These are phyloP conservation scores for Apis dorsata DNA, from an alignment of 1,140 invertebrate genomes.

Conservation along the genomic window DNA sequence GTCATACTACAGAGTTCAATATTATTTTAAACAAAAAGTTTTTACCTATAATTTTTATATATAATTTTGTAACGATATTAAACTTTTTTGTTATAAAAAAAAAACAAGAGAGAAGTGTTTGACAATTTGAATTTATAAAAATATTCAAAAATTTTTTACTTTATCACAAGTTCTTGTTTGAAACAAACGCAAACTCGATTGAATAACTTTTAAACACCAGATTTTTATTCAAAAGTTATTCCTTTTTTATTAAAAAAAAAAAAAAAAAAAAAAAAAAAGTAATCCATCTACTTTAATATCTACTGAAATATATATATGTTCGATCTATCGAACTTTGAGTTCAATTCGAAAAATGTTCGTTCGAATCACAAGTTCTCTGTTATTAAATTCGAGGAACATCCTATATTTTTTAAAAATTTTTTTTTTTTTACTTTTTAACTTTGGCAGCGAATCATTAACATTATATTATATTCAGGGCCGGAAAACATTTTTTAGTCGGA, in stretches of 20 bases:
- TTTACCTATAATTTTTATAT: no score
- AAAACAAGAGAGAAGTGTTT: no score
- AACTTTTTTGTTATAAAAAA: no score
- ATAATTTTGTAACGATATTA: no score
- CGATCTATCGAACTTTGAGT: neutral
- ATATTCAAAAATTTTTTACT: no score
- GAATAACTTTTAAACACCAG: no score
- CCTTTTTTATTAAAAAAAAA: neutral
- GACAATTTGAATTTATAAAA: no score
- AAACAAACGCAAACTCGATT: no score
- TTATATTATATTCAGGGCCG: neutral
- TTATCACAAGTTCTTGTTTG: no score
- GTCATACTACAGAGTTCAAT: no score
- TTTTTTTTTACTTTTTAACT: neutral
- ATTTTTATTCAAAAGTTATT: neutral
- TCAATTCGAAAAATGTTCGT: neutral
- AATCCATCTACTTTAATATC: neutral
- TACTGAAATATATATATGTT: neutral
- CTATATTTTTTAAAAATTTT: neutral
- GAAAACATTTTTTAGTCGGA: neutral
- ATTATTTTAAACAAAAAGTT: no score
- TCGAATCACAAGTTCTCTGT: neutral
- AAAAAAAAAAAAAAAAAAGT: no score
- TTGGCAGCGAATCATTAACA: neutral
- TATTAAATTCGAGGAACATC: neutral